phyloP scores from a whole-genome alignment of 1,140 invertebrate genomes.

The Wiebesia pumilae region DNA sequence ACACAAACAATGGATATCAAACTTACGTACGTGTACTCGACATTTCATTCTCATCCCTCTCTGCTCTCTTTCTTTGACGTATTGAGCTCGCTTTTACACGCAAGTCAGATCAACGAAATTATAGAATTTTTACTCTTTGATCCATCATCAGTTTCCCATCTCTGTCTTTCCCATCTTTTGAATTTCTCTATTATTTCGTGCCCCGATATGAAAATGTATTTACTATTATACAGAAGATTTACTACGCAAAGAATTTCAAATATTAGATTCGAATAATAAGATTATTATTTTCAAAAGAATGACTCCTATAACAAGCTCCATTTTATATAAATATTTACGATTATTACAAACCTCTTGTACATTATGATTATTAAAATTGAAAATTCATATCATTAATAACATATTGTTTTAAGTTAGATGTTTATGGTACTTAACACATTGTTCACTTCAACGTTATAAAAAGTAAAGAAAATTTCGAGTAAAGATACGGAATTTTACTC shows the following conservation, averaged over 20 bases:
- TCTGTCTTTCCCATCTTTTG: too few relatives aligned
- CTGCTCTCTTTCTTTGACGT: neutral
- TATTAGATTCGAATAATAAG: too few relatives aligned
- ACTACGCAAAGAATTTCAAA: too few relatives aligned
- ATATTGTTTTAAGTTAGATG: neutral
- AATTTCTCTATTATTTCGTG: neutral
- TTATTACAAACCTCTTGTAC: too few relatives aligned
- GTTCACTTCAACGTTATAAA: neutral
- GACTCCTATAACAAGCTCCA: too few relatives aligned
- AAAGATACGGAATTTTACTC: neutral
- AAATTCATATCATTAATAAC: neutral
- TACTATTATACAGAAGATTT: neutral
- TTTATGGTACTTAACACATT: neutral
- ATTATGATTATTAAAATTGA: neutral
- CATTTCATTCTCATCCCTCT: neutral
- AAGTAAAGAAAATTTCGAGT: neutral
- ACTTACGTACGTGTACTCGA: neutral
- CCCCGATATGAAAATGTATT: neutral
- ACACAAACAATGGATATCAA: neutral
- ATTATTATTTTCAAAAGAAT: too few relatives aligned
- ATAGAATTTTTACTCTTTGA: neutral
- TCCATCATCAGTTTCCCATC: neutral
- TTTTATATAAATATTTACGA: too few relatives aligned
- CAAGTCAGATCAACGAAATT: neutral
- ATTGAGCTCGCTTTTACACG: neutral